Conservation (phyloP, 1,140 invertebrate species). For the Acromyrmex heyeri region DNA sequence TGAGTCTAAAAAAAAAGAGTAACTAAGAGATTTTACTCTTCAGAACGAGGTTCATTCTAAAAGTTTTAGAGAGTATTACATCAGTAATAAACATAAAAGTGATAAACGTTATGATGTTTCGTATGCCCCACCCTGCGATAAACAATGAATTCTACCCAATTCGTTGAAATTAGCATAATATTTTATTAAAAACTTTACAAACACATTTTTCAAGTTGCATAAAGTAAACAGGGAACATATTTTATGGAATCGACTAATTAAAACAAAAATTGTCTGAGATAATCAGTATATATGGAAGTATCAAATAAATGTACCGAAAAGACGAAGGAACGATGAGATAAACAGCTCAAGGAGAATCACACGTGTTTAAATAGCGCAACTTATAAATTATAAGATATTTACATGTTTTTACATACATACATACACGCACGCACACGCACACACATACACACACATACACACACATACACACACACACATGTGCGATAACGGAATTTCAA, state of each 20-base stretch:
- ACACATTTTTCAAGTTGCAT: background rate
- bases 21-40: too few species aligned
- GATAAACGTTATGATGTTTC: background rate
- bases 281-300: background rate
- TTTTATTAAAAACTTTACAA: conserved; percentile 47
- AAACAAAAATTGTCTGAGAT: background rate
- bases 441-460: background rate
- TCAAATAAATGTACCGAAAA: background rate
- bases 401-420: background rate
- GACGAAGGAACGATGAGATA: background rate
- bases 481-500: background rate
- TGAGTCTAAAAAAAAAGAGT: too few species aligned
- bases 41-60: too few species aligned
- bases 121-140: background rate
- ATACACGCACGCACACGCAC: background rate
- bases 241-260: background rate
- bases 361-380: background rate
- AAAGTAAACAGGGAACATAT: background rate
- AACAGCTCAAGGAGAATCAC: background rate
- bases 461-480: background rate
- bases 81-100: background rate
- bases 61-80: too few species aligned
- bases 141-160: conserved; percentile 22
- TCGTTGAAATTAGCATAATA: background rate
- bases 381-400: conserved; percentile 1